These are phyloP conservation scores for Peromyscus attwateri DNA, from an alignment of 2,797 vertebrate species.

Conservation along the genomic window DNA sequence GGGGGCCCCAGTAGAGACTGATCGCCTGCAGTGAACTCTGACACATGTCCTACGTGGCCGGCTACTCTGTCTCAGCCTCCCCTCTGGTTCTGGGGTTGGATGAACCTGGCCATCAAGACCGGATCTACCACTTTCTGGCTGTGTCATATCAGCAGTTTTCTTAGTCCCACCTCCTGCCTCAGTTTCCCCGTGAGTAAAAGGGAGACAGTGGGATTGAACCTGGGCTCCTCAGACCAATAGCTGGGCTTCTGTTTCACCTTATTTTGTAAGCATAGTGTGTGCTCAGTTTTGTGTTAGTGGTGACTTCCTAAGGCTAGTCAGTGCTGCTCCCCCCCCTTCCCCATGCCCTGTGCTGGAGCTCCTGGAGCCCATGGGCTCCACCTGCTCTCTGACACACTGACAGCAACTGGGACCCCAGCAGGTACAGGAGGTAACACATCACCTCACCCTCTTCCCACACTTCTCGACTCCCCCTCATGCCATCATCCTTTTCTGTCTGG, in stretches of 20 bases:
- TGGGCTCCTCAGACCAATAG: background rate
- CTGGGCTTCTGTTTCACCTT: background rate
- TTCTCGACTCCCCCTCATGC: background rate
- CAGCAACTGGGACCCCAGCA: background rate
- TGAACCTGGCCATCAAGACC: conserved; percentile 8
- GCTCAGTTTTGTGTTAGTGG: background rate
- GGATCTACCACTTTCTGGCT: conserved; percentile 16
- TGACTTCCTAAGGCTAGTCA: background rate
- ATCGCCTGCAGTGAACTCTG: background rate
- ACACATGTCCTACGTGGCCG: background rate
- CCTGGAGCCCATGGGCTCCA: background rate
- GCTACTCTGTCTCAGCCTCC: background rate
- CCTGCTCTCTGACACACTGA: background rate
- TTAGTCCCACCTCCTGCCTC: background rate
- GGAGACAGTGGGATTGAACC: background rate
- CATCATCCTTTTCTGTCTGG: background rate
- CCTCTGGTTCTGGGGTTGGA: background rate
- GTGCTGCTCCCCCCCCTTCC: background rate
- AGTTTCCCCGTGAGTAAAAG: background rate
- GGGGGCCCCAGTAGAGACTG: background rate
- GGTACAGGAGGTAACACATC: background rate
- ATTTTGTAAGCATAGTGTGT: accelerated
- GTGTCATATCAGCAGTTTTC: background rate
- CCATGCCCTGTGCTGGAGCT: background rate
- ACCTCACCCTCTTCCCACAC: background rate